Evolutionary conservation across 2,888 invertebrate species (phyloP).

Genomic region (Agrochola litura): DNA sequence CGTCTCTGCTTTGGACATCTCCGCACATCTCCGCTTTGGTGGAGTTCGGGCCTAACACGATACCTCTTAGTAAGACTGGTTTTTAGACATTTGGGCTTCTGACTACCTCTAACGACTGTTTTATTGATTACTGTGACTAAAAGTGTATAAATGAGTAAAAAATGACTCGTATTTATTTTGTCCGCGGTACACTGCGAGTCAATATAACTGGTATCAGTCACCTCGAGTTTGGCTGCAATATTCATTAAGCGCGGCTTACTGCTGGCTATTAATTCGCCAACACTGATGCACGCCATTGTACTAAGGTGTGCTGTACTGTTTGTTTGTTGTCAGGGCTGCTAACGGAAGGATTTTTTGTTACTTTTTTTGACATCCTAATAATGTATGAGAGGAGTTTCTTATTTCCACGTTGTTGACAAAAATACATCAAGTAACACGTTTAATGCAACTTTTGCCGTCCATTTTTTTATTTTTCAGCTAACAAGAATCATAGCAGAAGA

Average conservation of each 20-base stretch:
- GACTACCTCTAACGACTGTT: no score
- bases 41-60: no score
- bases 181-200: conserved; percentile 68
- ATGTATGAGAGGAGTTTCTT: no score
- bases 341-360: not conserved
- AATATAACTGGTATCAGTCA: conserved; percentile 83
- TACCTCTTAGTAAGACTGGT: no score
- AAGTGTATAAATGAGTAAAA: conserved; percentile 8
- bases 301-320: conserved; percentile 78
- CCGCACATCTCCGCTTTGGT: no score
- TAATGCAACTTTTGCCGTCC: not conserved
- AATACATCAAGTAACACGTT: no score
- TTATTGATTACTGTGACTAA: no score
- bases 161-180: conserved; percentile 53
- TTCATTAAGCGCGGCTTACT: conserved; percentile 86
- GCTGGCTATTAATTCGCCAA: conserved; percentile 85
- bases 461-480: not conserved
- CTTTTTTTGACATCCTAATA: not conserved
- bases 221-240: conserved; percentile 86
- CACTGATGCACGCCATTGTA: conserved; percentile 86
- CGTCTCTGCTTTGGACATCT: no score
- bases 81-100: no score
- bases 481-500: not conserved
- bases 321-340: conserved; percentile 81
- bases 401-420: no score